Conservation (phyloP, 2,888 invertebrate genomes). For the Scaptomyza reducta region DNA sequence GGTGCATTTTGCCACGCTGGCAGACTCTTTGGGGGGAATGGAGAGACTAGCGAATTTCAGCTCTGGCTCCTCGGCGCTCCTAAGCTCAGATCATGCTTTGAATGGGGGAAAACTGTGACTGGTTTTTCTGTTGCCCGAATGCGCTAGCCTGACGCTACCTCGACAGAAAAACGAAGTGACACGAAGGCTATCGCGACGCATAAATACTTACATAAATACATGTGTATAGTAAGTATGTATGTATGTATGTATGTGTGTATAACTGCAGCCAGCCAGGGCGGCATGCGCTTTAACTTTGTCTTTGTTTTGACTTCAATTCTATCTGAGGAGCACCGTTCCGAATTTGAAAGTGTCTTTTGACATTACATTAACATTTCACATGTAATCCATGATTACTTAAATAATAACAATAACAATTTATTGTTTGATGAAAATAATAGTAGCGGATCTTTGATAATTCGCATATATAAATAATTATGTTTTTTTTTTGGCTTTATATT, state of each 20-base stretch:
- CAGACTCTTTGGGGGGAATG: conserved; percentile 28
- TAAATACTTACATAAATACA: neutral
- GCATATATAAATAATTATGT: too few species aligned
- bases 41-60: conserved; percentile 17
- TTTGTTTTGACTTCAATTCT: conserved; percentile 12
- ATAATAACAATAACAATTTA: too few species aligned
- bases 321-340: neutral
- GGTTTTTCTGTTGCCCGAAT: conserved; percentile 41
- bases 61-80: neutral
- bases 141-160: neutral
- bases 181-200: neutral
- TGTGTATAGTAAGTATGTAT: neutral
- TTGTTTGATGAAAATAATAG: too few species aligned
- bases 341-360: neutral
- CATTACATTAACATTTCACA: too few species aligned
- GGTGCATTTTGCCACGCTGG: conserved; percentile 74
- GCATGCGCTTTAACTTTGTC: conserved; percentile 20
- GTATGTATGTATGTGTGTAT: neutral
- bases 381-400: too few species aligned
- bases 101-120: conserved; percentile 36
- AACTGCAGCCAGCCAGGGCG: conserved; percentile 42
- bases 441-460: too few species aligned
- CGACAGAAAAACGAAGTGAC: conserved; percentile 7
- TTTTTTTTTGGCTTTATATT: too few species aligned
- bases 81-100: too few species aligned